These are phyloP conservation scores for Sceloporus tristichus DNA, from an alignment of 2,113 vertebrate species.

Conservation along the genomic window DNA sequence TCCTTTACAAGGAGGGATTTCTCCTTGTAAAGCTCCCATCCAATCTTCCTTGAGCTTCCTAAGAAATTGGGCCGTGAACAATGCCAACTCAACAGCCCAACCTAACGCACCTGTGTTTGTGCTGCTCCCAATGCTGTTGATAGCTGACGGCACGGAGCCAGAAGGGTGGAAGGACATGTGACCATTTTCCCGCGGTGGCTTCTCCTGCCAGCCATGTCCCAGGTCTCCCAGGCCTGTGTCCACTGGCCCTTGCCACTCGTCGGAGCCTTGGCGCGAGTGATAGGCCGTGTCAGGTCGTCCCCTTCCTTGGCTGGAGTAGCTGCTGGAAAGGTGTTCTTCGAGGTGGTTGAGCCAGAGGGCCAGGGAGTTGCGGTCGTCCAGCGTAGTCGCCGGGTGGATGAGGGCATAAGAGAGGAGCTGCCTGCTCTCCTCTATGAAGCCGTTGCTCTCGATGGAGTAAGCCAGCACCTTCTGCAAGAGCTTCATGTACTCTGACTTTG, in stretches of 20 bases:
- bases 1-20: no score
- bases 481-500: slow-evolving; percentile 97
- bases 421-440: slow-evolving; percentile 94
- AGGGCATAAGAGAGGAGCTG: slow-evolving; percentile 96
- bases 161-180: slow-evolving; percentile 86
- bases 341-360: slow-evolving; percentile 95
- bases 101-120: slow-evolving; percentile 81
- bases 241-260: slow-evolving; percentile 87
- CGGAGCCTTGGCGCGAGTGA: slow-evolving; percentile 88
- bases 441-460: slow-evolving; percentile 94
- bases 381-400: slow-evolving; percentile 94
- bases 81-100: background rate
- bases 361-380: slow-evolving; percentile 93
- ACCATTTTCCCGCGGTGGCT: slow-evolving; percentile 89
- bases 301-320: slow-evolving; percentile 73
- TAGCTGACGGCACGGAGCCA: slow-evolving; percentile 84
- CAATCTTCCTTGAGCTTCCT: no score
- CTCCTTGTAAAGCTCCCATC: background rate
- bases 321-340: slow-evolving; percentile 89
- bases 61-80: background rate
- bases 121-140: slow-evolving; percentile 83
- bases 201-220: slow-evolving; percentile 87
- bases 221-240: slow-evolving; percentile 83
- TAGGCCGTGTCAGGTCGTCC: slow-evolving; percentile 79
- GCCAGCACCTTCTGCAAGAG: slow-evolving; percentile 93